Percentiles rank a stretch among this genome's conserved stretches.
Evolutionary conservation across 2,888 invertebrate species (phyloP).

Genomic region (Brenthis ino): DNA sequence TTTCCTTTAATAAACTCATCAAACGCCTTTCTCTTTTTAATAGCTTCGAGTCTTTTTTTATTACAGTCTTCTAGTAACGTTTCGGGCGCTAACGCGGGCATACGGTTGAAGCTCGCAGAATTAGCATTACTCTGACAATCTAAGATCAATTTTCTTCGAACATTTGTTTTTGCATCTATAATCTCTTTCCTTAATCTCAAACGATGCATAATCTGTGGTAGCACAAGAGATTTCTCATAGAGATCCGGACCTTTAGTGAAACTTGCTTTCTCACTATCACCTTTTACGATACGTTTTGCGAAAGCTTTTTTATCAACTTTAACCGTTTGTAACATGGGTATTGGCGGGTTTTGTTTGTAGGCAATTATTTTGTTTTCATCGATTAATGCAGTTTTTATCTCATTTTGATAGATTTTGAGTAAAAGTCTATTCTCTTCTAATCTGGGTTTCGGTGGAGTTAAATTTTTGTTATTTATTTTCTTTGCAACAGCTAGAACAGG

Average conservation of each 20-base stretch:
- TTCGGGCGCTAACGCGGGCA: conserved; percentile 26
- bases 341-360: background rate
- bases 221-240: conserved; percentile 48
- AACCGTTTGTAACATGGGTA: conserved; percentile 38
- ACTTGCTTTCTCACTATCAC: conserved; percentile 35
- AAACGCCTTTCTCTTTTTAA: conserved; percentile 33
- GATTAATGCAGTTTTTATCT: conserved; percentile 7
- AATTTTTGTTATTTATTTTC: background rate
- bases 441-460: background rate
- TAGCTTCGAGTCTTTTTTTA: conserved; percentile 45
- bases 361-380: conserved; percentile 15
- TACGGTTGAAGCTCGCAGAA: background rate
- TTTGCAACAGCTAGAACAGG: background rate
- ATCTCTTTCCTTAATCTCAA: conserved; percentile 38
- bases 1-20: conserved; percentile 36
- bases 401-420: conserved; percentile 18
- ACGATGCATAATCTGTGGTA: conserved; percentile 52
- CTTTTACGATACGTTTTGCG: conserved; percentile 42
- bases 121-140: conserved; percentile 30
- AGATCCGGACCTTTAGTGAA: conserved; percentile 52
- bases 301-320: conserved; percentile 48
- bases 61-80: conserved; percentile 51
- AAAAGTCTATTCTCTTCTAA: background rate
- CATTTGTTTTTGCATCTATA: conserved; percentile 31
- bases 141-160: conserved; percentile 38